These are phyloP conservation scores for Mycetomoellerius zeteki DNA, from an alignment of 1,140 invertebrate species.

Conservation along the genomic window DNA sequence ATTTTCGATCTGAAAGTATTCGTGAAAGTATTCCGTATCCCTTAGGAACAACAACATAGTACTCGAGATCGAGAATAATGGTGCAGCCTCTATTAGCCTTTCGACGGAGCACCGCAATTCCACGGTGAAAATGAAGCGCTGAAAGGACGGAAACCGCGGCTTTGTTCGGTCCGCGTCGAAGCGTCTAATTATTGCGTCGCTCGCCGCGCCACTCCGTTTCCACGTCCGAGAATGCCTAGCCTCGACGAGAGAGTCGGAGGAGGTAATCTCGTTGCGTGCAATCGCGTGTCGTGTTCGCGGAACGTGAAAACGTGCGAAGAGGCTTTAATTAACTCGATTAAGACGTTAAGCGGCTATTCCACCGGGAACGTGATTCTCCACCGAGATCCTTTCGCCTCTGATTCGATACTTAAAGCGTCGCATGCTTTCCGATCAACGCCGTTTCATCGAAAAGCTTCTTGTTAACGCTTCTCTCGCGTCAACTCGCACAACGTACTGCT, in stretches of 20 bases:
- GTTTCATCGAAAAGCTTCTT: slow-evolving; percentile 3
- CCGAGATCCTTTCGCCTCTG: slow-evolving; percentile 7
- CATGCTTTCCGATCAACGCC: slow-evolving; percentile 14
- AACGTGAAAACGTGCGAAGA: slow-evolving; percentile 78
- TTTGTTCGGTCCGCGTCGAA: slow-evolving; percentile 67
- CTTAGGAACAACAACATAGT: neutral
- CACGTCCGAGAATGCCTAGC: slow-evolving; percentile 43
- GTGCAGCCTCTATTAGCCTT: slow-evolving; percentile 24
- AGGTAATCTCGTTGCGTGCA: slow-evolving; percentile 76
- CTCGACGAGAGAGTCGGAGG: slow-evolving; percentile 9
- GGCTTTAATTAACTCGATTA: slow-evolving; percentile 83
- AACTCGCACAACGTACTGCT: neutral
- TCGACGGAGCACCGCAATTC: slow-evolving; percentile 35
- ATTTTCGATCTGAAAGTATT: neutral
- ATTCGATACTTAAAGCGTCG: neutral
- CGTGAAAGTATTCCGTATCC: neutral
- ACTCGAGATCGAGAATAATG: slow-evolving; percentile 25
- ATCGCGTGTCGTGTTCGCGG: slow-evolving; percentile 75
- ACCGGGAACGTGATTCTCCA: slow-evolving; percentile 24
- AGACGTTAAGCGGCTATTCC: slow-evolving; percentile 75
- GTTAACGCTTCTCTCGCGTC: slow-evolving; percentile 14
- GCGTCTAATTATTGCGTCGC: slow-evolving; percentile 73
- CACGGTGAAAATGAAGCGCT: slow-evolving; percentile 52
- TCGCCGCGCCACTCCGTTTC: slow-evolving; percentile 57
- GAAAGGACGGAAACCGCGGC: slow-evolving; percentile 51